Evolutionary conservation across 2,797 vertebrate genomes (phyloP).

Genomic region (Peromyscus melanophrys): DNA sequence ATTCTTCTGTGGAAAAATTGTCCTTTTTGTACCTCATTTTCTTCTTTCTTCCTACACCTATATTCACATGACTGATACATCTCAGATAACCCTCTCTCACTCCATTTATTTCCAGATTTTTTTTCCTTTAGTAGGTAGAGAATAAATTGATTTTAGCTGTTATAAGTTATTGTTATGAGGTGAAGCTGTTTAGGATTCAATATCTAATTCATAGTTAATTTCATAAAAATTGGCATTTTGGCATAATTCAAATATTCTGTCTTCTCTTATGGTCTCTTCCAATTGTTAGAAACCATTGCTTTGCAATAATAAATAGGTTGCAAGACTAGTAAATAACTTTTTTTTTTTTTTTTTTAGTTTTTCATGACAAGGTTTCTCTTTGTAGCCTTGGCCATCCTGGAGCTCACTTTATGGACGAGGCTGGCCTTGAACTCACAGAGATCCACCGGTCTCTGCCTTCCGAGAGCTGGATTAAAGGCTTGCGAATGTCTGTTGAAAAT

Average conservation of each 20-base stretch:
- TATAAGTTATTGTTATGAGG: background rate
- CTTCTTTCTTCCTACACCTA: background rate
- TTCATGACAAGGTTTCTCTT: background rate
- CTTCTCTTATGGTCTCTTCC: conserved; percentile 11
- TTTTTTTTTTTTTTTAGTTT: background rate
- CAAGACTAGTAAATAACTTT: conserved; percentile 15
- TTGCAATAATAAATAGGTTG: background rate
- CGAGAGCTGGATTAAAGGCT: background rate
- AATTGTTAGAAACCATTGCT: conserved; percentile 3
- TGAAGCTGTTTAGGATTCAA: conserved; percentile 37
- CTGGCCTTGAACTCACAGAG: background rate
- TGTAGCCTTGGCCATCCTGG: background rate
- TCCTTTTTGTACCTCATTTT: conserved; percentile 4
- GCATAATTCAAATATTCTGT: background rate
- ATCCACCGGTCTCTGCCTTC: background rate
- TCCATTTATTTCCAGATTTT: background rate
- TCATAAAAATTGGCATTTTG: conserved; percentile 40
- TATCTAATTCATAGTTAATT: conserved; percentile 28
- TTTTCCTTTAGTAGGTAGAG: conserved; percentile 3
- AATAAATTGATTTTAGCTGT: conserved; percentile 51
- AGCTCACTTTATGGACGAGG: background rate
- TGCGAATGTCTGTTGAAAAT: background rate
- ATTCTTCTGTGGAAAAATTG: conserved; percentile 32
- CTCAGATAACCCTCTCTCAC: background rate
- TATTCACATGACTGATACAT: background rate